Conservation (phyloP, 2,113 vertebrate species). For the Arizona elegans region DNA sequence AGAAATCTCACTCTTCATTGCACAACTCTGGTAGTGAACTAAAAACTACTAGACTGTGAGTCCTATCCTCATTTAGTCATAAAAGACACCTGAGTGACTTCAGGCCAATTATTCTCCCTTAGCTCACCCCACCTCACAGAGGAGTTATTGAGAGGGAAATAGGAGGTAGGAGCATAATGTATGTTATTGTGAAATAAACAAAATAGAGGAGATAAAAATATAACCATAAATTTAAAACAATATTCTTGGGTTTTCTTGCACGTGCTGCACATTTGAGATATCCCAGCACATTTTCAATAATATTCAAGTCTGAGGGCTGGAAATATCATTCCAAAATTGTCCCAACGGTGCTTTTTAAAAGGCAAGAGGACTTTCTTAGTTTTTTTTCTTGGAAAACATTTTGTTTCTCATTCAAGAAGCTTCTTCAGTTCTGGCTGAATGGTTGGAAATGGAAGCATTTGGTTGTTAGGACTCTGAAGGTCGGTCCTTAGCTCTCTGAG, state of each 20-base stretch:
- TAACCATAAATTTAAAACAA: not conserved
- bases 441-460: not conserved
- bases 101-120: not conserved
- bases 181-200: not conserved
- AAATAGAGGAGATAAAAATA: not conserved
- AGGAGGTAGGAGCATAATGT: not conserved
- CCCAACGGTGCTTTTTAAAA: not conserved
- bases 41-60: not conserved
- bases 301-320: not conserved
- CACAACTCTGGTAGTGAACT: not conserved
- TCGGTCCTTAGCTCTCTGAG: too few species aligned
- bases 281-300: not conserved
- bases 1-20: not conserved
- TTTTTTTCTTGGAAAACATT: not conserved
- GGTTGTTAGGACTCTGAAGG: not conserved
- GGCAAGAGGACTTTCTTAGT: not conserved
- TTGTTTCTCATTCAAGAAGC: not conserved
- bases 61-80: not conserved
- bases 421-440: not conserved
- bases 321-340: not conserved
- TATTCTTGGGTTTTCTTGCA: not conserved
- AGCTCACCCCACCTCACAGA: not conserved
- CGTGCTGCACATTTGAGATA: not conserved
- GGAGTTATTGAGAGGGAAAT: not conserved
- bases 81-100: not conserved